A percentile compares a stretch with the other conserved stretches of the same genome.
Evolutionary conservation across 2,797 vertebrate genomes (phyloP).

Genomic region (Lepilemur septentrionalis): DNA sequence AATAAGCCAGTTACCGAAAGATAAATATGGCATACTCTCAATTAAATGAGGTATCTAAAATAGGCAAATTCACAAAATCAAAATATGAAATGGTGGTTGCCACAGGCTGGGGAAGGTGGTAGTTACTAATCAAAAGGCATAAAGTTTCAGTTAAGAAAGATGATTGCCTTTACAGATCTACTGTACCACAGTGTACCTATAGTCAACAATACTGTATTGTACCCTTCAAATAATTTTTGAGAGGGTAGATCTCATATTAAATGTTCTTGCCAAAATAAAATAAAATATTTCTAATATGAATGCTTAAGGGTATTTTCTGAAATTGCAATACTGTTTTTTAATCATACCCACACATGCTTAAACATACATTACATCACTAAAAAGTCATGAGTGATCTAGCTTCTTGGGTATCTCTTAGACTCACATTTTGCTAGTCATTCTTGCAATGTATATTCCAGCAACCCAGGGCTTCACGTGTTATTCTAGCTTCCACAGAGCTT

Average conservation of each 20-base stretch:
- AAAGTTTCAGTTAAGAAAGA: background rate
- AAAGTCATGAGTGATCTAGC: background rate
- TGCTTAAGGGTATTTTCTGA: background rate
- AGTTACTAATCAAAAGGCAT: background rate
- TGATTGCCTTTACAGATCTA: background rate
- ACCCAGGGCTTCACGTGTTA: background rate
- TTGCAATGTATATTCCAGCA: background rate
- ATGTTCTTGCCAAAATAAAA: background rate
- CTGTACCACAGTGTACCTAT: background rate
- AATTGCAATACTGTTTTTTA: background rate
- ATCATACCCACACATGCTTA: background rate
- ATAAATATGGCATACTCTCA: background rate
- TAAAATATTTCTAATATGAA: background rate
- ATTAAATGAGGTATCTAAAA: background rate
- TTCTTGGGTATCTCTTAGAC: background rate
- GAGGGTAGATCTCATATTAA: background rate
- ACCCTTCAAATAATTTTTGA: background rate
- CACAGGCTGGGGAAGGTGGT: rapidly evolving
- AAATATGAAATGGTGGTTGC: background rate
- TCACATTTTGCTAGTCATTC: background rate
- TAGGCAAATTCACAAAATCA: background rate
- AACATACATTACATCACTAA: background rate
- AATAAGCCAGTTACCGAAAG: background rate
- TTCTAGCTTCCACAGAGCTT: background rate
- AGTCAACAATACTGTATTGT: background rate